These are phyloP conservation scores for Cygnus atratus DNA, from an alignment of 2,113 vertebrate species.

Conservation along the genomic window DNA sequence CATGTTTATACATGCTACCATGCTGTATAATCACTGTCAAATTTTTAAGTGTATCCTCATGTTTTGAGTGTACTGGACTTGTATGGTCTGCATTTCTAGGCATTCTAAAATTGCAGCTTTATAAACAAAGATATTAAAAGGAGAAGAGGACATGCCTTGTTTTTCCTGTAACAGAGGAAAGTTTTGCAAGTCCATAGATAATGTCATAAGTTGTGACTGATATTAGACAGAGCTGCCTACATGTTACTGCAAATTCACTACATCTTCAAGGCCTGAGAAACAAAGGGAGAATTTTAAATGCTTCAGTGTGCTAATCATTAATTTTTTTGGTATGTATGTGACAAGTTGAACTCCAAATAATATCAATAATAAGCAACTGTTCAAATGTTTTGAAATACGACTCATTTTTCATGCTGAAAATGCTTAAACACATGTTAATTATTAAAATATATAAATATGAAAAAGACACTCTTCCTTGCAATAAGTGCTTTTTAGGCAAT, in stretches of 20 bases:
- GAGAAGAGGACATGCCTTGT: not conserved
- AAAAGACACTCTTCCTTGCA: not conserved
- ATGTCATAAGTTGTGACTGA: not conserved
- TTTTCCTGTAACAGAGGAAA: not conserved
- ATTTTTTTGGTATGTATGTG: not conserved
- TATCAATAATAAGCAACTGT: not conserved
- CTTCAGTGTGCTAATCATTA: not conserved
- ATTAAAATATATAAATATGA: not conserved
- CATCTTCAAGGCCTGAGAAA: not conserved
- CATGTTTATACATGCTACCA: not conserved
- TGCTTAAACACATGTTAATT: not conserved
- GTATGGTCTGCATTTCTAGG: not conserved
- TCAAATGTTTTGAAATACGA: not conserved
- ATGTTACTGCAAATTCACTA: not conserved
- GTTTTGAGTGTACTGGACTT: not conserved
- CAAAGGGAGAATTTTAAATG: not conserved
- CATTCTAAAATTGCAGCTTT: not conserved
- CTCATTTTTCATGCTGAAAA: not conserved
- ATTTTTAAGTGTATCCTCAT: not conserved
- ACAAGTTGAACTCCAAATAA: not conserved
- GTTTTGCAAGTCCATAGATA: not conserved
- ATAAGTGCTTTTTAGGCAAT: not conserved
- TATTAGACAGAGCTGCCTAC: not conserved
- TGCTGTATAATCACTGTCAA: not conserved
- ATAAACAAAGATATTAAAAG: not conserved